Percentiles rank a stretch among this genome's conserved stretches.
phyloP scores from a whole-genome alignment of 2,797 vertebrate genomes.

The Sparidentex hasta region DNA sequence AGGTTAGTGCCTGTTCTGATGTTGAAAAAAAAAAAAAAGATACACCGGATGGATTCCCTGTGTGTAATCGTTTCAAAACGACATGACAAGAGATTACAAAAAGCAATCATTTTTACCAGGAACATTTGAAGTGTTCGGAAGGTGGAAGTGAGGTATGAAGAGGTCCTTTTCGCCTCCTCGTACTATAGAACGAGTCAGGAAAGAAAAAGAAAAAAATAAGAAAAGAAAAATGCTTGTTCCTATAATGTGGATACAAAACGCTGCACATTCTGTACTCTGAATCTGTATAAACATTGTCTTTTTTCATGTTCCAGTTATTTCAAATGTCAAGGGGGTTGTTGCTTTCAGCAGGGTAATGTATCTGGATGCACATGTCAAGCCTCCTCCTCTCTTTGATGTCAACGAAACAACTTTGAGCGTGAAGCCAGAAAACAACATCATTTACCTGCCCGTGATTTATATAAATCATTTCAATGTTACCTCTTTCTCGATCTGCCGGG shows the following conservation, averaged over 20 bases:
- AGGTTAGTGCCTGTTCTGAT: slow-evolving; percentile 61
- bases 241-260: slow-evolving; percentile 75
- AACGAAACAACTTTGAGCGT: slow-evolving; percentile 63
- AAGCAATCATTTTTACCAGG: slow-evolving; percentile 69
- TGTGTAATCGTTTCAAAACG: slow-evolving; percentile 62
- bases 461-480: slow-evolving; percentile 64
- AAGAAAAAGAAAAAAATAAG: slow-evolving; percentile 23
- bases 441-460: slow-evolving; percentile 73
- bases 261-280: slow-evolving; percentile 78
- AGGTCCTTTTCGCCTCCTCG: slow-evolving; percentile 46
- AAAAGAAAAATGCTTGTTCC: slow-evolving; percentile 70
- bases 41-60: slow-evolving; percentile 55
- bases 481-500: slow-evolving; percentile 51
- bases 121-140: slow-evolving; percentile 58
- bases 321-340: slow-evolving; percentile 78
- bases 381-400: slow-evolving; percentile 77
- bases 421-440: slow-evolving; percentile 60
- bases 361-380: slow-evolving; percentile 75
- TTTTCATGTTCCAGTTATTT: slow-evolving; percentile 82
- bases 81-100: slow-evolving; percentile 56
- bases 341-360: slow-evolving; percentile 70
- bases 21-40: slow-evolving; percentile 37
- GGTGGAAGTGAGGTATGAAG: slow-evolving; percentile 42
- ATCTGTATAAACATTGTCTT: slow-evolving; percentile 82
- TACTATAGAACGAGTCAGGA: slow-evolving; percentile 50